Conservation (phyloP, 2,888 invertebrate species). For the Camponotus fellah region DNA sequence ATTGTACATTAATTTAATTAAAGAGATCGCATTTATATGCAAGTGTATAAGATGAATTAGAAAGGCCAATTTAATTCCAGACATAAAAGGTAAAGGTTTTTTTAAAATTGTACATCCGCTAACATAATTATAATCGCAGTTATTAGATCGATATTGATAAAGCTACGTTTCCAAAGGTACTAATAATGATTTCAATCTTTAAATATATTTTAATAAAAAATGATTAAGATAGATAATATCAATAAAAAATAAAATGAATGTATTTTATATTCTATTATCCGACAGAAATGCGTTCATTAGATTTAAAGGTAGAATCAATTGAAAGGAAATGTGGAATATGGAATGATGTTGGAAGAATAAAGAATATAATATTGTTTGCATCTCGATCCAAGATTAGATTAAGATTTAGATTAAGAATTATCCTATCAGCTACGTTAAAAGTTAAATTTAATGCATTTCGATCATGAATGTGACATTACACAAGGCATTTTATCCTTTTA, state of each 20-base stretch:
- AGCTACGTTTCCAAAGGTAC: constrained; percentile 20
- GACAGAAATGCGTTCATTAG: neutral
- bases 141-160: constrained; percentile 34
- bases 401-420: constrained; percentile 37
- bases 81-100: constrained; percentile 52
- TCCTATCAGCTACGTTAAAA: no score
- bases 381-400: constrained; percentile 23
- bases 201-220: neutral
- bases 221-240: neutral
- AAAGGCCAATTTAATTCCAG: constrained; percentile 45
- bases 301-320: constrained; percentile 1
- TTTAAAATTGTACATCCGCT: constrained; percentile 13
- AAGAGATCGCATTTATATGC: constrained; percentile 36
- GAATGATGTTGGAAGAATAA: constrained; percentile 9
- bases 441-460: no score
- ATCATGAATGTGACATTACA: no score
- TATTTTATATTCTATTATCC: neutral
- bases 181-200: neutral
- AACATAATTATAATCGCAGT: neutral
- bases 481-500: no score
- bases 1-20: constrained; percentile 31
- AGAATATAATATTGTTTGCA: neutral
- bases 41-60: constrained; percentile 55
- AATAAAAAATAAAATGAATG: neutral
- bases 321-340: neutral